Evolutionary conservation across 1,140 invertebrate genomes (phyloP).

Genomic region (Probaryconus sp.): DNA sequence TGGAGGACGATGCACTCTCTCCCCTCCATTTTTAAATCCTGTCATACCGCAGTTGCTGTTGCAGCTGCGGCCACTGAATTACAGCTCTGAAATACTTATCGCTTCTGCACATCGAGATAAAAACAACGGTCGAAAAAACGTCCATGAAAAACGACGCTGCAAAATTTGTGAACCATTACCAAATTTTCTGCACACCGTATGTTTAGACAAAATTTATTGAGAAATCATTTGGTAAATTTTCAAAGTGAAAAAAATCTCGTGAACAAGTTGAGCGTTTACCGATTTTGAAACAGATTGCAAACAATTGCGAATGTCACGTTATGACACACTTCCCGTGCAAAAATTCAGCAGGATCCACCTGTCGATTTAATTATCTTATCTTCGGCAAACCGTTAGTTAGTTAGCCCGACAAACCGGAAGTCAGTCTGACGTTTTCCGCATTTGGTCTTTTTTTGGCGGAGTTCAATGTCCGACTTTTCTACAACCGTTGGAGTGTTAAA

Average conservation of each 20-base stretch:
- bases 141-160: neutral
- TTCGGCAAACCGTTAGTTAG: slow-evolving; percentile 22
- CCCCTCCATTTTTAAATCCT: slow-evolving; percentile 59
- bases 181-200: too few relatives aligned
- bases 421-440: slow-evolving; percentile 3
- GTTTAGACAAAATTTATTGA: too few relatives aligned
- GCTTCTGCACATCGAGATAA: slow-evolving; percentile 23
- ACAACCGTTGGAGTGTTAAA: slow-evolving; percentile 26
- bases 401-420: slow-evolving; percentile 45
- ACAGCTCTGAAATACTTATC: slow-evolving; percentile 53
- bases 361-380: slow-evolving; percentile 45
- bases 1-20: slow-evolving; percentile 76
- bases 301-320: too few relatives aligned
- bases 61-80: slow-evolving; percentile 41
- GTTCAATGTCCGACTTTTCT: slow-evolving; percentile 35
- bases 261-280: too few relatives aligned
- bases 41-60: slow-evolving; percentile 23
- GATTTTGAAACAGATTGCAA: too few relatives aligned
- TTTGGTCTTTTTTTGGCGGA: slow-evolving; percentile 22
- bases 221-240: too few relatives aligned
- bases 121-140: slow-evolving; percentile 31
- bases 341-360: slow-evolving; percentile 4
- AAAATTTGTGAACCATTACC: too few relatives aligned
- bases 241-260: too few relatives aligned
- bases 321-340: neutral